These are phyloP conservation scores for Arion vulgaris DNA, from an alignment of 1,140 invertebrate species.

Conservation along the genomic window DNA sequence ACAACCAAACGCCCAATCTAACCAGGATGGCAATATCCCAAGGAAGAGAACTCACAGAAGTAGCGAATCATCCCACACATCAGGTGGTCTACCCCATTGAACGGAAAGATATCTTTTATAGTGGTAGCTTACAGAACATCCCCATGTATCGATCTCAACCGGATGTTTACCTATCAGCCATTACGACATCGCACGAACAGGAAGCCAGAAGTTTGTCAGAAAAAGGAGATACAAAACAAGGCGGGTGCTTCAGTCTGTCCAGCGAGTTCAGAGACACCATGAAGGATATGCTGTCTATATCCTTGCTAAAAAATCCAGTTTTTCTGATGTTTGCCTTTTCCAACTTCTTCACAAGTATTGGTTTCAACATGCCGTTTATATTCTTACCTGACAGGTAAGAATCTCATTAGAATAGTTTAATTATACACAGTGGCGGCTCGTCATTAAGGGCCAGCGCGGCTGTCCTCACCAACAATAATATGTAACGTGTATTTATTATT, in stretches of 20 bases:
- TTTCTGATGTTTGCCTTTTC: constrained; percentile 93
- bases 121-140: constrained; percentile 83
- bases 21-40: not conserved
- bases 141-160: constrained; percentile 72
- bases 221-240: constrained; percentile 24
- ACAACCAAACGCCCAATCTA: not conserved
- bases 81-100: constrained; percentile 71
- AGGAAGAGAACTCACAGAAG: not conserved
- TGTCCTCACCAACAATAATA: too few species aligned
- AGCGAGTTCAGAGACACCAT: constrained; percentile 73
- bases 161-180: constrained; percentile 53
- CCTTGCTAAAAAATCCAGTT: constrained; percentile 85
- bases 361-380: constrained; percentile 93
- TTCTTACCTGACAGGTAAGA: constrained; percentile 78
- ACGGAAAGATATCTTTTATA: constrained; percentile 89
- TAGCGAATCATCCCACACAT: constrained; percentile 18
- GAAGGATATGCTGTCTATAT: constrained; percentile 87
- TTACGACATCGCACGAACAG: constrained; percentile 10
- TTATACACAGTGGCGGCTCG: too few species aligned
- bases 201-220: not conserved
- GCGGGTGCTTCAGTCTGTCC: constrained; percentile 37
- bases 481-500: too few species aligned
- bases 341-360: constrained; percentile 96
- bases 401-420: too few species aligned
- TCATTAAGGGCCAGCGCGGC: too few species aligned